Evolutionary conservation across 2,113 vertebrate genomes (phyloP).

Genomic region (Mus spicilegus): DNA sequence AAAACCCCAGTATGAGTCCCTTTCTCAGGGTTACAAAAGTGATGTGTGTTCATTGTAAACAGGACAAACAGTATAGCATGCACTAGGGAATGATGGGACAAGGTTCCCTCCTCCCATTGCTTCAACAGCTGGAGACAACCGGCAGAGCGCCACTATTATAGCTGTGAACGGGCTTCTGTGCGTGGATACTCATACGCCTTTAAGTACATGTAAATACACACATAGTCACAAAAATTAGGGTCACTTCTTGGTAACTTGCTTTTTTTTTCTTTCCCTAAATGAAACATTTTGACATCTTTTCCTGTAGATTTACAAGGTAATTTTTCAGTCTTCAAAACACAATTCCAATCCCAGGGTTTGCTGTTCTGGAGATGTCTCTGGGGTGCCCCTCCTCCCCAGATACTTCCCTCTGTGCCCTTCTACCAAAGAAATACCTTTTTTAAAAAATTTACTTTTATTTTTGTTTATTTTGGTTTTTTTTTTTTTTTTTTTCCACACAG

Average conservation of each 20-base stretch:
- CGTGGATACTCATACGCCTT: background rate
- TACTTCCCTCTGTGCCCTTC: no score
- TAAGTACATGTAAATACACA: conserved; percentile 37
- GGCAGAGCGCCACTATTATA: background rate
- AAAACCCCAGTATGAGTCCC: background rate
- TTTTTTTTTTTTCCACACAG: background rate
- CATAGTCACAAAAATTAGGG: conserved; percentile 9
- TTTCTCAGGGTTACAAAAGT: background rate
- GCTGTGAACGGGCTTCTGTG: conserved; percentile 6
- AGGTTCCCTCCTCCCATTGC: background rate
- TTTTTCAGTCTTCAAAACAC: conserved; percentile 49
- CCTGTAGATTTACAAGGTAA: conserved; percentile 21
- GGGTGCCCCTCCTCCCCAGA: background rate
- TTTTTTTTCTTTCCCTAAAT: background rate
- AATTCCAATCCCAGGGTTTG: conserved; percentile 13
- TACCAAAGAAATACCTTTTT: background rate
- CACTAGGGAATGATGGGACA: background rate
- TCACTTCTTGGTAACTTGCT: conserved; percentile 40
- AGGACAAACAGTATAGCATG: background rate
- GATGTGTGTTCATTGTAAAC: background rate
- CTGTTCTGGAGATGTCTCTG: background rate
- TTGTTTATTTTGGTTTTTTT: background rate
- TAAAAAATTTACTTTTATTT: background rate
- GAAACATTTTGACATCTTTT: conserved; percentile 28
- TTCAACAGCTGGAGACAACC: conserved; percentile 2